Evolutionary conservation across 2,113 vertebrate species (phyloP).

Genomic region (Semnornis frantzii): DNA sequence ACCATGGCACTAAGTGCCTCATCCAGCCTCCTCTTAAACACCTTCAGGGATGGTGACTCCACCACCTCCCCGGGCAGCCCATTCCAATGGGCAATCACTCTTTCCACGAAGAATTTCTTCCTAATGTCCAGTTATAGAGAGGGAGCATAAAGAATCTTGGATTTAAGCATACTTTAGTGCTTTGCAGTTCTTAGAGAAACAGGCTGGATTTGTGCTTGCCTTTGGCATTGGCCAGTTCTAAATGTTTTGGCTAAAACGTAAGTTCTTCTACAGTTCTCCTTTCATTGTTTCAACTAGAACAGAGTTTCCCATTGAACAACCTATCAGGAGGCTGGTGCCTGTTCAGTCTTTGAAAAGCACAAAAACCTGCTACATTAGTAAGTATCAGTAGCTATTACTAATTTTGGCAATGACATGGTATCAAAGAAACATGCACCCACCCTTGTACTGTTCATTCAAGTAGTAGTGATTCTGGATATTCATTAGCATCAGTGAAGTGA

Average conservation of each 20-base stretch:
- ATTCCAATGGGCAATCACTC: too few relatives aligned
- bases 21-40: too few relatives aligned
- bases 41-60: too few relatives aligned
- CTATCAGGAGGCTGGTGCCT: neutral
- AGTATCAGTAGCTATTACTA: neutral
- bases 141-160: neutral
- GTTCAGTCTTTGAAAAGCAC: neutral
- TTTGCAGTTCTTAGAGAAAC: neutral
- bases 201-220: neutral
- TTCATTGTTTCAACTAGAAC: neutral
- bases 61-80: too few relatives aligned
- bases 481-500: neutral
- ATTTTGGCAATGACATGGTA: neutral
- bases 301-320: neutral
- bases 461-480: neutral
- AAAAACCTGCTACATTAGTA: neutral
- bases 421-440: neutral
- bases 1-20: too few relatives aligned
- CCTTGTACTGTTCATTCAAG: neutral
- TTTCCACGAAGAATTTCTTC: too few relatives aligned
- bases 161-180: neutral
- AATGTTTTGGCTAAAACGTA: neutral
- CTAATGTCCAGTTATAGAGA: neutral
- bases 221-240: neutral
- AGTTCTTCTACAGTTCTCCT: neutral